Evolutionary conservation across 2,113 vertebrate genomes (phyloP).

Genomic region (Genyomyrus donnyi): DNA sequence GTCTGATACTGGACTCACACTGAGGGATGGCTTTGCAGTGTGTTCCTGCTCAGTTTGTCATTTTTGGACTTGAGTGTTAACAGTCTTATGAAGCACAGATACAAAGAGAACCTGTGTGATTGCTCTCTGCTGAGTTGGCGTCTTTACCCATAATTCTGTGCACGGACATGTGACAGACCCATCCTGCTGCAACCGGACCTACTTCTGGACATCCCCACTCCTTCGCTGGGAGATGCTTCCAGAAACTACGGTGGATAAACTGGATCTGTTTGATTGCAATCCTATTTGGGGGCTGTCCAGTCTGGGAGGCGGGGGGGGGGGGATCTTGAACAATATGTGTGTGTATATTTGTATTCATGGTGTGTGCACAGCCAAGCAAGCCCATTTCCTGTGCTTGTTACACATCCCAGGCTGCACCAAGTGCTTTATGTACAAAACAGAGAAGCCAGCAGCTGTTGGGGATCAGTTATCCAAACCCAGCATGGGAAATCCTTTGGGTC

Average conservation of each 20-base stretch:
- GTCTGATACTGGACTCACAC: not conserved
- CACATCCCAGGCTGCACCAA: not conserved
- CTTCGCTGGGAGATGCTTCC: not conserved
- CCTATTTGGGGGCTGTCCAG: slow-evolving; percentile 14
- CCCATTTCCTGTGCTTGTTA: slow-evolving; percentile 6
- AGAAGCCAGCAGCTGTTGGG: slow-evolving; percentile 7
- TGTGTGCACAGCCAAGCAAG: not conserved
- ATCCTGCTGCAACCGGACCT: not conserved
- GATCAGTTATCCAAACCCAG: slow-evolving; percentile 7
- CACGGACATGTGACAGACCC: not conserved
- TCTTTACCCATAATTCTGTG: not conserved
- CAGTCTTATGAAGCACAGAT: not conserved
- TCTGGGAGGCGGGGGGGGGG: not conserved
- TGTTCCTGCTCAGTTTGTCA: not conserved
- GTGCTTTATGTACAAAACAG: not conserved
- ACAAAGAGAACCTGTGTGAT: not conserved
- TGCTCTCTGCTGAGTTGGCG: not conserved
- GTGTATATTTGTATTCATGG: not conserved
- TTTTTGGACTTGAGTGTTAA: not conserved
- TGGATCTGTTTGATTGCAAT: slow-evolving; percentile 11
- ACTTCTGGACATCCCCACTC: not conserved
- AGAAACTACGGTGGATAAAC: slow-evolving; percentile 17
- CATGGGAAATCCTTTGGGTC: not conserved
- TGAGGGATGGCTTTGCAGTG: not conserved
- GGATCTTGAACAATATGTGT: not conserved